Evolutionary conservation across 1,140 invertebrate species (phyloP), one percentile per base, ranked within the genome.

Genomic region (Brachionus plicatilis): DNA sequence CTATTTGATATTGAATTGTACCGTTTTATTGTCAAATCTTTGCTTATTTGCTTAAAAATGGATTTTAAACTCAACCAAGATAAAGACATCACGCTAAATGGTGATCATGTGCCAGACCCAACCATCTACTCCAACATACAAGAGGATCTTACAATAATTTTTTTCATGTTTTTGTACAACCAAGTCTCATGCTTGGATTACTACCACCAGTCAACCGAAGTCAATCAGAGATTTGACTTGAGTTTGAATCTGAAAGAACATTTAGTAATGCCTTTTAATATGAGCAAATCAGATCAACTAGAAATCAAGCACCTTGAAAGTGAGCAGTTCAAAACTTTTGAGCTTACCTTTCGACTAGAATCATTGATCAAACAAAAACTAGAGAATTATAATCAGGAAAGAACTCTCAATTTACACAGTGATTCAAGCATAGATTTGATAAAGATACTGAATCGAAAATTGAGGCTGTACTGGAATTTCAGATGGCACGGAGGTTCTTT

Each of bases 381-480:
- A 9, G 43, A 76, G 2, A 37, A 4, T 20, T 76, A 76, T 53
- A 50, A 27, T 76, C 72, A 76, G 50, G 72, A 76, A 27, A 76
- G n/a, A 50, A 76, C 43, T 29, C 33, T 76, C 5, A 76, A 50
- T 76, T 47, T 76, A 76, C 17, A 50, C 0, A 76, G 47, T 27
- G 27, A 50, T 50, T 76, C 45, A 33, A 27, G 20, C 4, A 20
- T 50, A 9, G 45, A 76, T 76, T 29, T 76, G 27, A 27, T 76
- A 24, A 20, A 65, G 14, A 33, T 68, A 37, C 60, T 82, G 7
- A 37, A 68, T 37, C 20, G 53, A 43, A 82, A 82, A 27, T 82
- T 82, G 20, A 43, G 79, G 43, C 24, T 82, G 4, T 65, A 82
- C 17, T 82, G 79, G 79, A 82, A 82, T 65, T 82, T 68, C 29